Conservation (phyloP, 1,140 invertebrate genomes). For the Ganaspis sp. region DNA sequence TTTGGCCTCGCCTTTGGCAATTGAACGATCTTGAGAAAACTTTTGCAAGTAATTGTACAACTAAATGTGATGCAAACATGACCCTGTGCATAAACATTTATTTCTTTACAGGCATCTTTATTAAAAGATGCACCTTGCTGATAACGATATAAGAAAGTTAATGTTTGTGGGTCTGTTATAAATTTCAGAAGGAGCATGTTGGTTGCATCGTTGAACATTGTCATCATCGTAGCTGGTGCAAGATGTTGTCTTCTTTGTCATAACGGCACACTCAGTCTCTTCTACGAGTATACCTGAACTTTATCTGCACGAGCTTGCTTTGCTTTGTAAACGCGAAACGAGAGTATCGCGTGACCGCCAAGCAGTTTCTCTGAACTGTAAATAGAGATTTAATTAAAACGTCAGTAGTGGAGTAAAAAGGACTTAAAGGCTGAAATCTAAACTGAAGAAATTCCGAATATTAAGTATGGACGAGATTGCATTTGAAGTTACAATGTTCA, state of each 20-base stretch:
- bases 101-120: too few relatives aligned
- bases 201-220: slow-evolving; percentile 19
- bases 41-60: too few relatives aligned
- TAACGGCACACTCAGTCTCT: slow-evolving; percentile 13
- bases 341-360: slow-evolving; percentile 43
- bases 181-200: background rate
- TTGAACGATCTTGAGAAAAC: too few relatives aligned
- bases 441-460: slow-evolving; percentile 37
- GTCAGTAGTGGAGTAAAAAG: slow-evolving; percentile 44
- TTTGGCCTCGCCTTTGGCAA: too few relatives aligned
- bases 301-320: slow-evolving; percentile 34
- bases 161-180: background rate
- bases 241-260: background rate
- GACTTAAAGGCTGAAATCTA: slow-evolving; percentile 22
- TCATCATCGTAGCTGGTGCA: background rate
- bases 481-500: slow-evolving; percentile 32
- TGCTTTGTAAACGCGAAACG: slow-evolving; percentile 38
- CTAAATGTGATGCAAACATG: too few relatives aligned
- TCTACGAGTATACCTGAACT: background rate
- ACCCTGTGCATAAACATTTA: too few relatives aligned
- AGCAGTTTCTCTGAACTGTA: slow-evolving; percentile 16
- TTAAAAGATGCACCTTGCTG: too few relatives aligned
- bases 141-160: too few relatives aligned
- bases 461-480: background rate
- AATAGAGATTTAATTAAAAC: slow-evolving; percentile 58